These are phyloP conservation scores for Malthinus seriepunctatus DNA, from an alignment of 2,888 invertebrate genomes.

Conservation along the genomic window DNA sequence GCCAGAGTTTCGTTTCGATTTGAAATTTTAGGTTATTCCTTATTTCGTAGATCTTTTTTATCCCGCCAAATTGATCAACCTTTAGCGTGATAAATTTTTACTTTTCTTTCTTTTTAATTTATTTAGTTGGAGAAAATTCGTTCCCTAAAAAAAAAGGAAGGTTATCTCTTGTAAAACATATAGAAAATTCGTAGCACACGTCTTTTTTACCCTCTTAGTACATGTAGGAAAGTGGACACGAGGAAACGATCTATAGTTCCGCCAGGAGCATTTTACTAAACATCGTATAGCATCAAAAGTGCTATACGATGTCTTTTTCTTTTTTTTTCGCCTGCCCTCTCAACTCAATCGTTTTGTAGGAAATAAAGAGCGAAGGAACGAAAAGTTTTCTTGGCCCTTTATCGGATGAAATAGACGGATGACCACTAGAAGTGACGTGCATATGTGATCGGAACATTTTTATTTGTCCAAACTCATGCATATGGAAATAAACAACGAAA, in stretches of 20 bases:
- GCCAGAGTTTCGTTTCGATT: conserved; percentile 30
- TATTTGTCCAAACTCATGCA: conserved; percentile 51
- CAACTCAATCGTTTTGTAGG: conserved; percentile 10
- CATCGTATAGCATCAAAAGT: conserved; percentile 26
- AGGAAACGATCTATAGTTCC: conserved; percentile 48
- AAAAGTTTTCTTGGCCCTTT: conserved; percentile 34
- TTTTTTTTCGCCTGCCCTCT: conserved; percentile 7
- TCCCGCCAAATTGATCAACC: neutral
- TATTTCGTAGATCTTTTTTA: conserved; percentile 9
- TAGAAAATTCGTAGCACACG: conserved; percentile 40
- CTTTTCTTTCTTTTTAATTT: too few species aligned
- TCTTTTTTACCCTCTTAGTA: conserved; percentile 39
- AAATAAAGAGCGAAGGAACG: conserved; percentile 12
- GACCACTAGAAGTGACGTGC: conserved; percentile 47
- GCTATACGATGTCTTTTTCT: conserved; percentile 27
- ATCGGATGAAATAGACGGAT: conserved; percentile 46
- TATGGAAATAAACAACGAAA: conserved; percentile 50
- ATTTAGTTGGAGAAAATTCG: neutral
- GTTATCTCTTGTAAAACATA: conserved; percentile 26
- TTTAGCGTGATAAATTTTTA: neutral
- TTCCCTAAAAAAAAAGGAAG: neutral
- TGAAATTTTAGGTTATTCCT: conserved; percentile 25
- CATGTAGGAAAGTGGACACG: conserved; percentile 52
- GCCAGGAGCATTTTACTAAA: conserved; percentile 39
- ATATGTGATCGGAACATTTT: conserved; percentile 51